Percentiles rank a stretch among this genome's conserved stretches.
phyloP scores from a whole-genome alignment of 1,140 invertebrate species.

The Harpegnathos saltator region DNA sequence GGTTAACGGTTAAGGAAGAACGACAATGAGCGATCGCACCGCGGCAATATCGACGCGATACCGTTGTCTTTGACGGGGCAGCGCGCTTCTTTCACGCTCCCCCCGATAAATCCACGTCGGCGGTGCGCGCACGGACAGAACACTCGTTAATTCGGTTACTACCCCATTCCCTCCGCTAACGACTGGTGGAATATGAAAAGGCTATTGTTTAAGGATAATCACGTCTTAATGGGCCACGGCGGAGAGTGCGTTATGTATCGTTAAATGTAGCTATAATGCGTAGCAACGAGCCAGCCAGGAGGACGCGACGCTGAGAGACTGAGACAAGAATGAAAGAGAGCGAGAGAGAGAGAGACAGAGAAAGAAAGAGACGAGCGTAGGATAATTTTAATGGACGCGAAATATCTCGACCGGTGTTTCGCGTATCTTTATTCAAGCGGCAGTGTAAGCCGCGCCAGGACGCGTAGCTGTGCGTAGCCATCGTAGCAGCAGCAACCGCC shows the following conservation, averaged over 20 bases:
- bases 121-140: neutral
- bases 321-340: too few relatives aligned
- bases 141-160: slow-evolving; percentile 56
- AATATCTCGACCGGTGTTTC: slow-evolving; percentile 46
- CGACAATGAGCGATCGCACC: slow-evolving; percentile 17
- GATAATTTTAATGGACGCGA: slow-evolving; percentile 78
- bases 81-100: slow-evolving; percentile 1
- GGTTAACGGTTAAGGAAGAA: slow-evolving; percentile 53
- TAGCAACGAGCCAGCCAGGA: slow-evolving; percentile 66
- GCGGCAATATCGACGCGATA: slow-evolving; percentile 38
- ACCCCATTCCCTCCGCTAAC: slow-evolving; percentile 17
- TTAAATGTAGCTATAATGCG: slow-evolving; percentile 75
- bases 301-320: too few relatives aligned
- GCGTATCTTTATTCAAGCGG: slow-evolving; percentile 50
- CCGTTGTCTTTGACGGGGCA: slow-evolving; percentile 52
- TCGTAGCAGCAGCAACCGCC: slow-evolving; percentile 8
- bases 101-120: slow-evolving; percentile 11
- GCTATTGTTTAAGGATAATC: slow-evolving; percentile 75
- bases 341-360: too few relatives aligned
- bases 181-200: slow-evolving; percentile 21
- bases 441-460: neutral
- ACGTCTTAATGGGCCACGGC: slow-evolving; percentile 71
- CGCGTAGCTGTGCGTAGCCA: neutral
- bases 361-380: slow-evolving; percentile 40
- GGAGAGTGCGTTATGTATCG: slow-evolving; percentile 72